phyloP scores from a whole-genome alignment of 2,888 invertebrate genomes.

The Camponotus fellah region DNA sequence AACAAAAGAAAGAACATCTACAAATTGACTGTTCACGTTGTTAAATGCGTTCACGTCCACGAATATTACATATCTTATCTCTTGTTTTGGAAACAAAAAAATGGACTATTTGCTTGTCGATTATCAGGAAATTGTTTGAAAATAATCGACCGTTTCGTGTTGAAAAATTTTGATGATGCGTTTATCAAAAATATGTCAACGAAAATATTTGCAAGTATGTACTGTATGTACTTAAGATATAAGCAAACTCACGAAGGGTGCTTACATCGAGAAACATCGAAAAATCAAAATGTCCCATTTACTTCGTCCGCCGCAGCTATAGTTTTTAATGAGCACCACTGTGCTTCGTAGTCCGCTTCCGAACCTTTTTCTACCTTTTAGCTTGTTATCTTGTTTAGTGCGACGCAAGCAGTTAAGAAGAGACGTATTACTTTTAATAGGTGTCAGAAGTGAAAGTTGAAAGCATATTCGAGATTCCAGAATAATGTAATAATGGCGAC shows the following conservation, averaged over 20 bases:
- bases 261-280: slow-evolving; percentile 38
- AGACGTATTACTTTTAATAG: slow-evolving; percentile 50
- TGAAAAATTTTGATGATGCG: slow-evolving; percentile 18
- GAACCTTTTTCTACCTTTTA: slow-evolving; percentile 34
- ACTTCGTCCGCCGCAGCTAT: slow-evolving; percentile 57
- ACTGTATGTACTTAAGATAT: neutral
- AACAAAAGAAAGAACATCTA: slow-evolving; percentile 19
- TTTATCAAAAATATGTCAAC: neutral
- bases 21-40: slow-evolving; percentile 47
- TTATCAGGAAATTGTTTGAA: slow-evolving; percentile 9
- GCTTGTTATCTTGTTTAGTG: slow-evolving; percentile 71
- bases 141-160: slow-evolving; percentile 4
- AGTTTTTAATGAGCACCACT: slow-evolving; percentile 72
- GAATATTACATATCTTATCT: slow-evolving; percentile 29
- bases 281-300: slow-evolving; percentile 52
- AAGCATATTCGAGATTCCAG: slow-evolving; percentile 41
- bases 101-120: neutral
- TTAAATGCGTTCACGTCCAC: slow-evolving; percentile 14
- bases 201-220: neutral
- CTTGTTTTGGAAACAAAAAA: neutral
- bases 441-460: slow-evolving; percentile 36
- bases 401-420: slow-evolving; percentile 61
- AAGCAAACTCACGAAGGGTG: slow-evolving; percentile 26
- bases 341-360: slow-evolving; percentile 52
- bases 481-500: slow-evolving; percentile 17